Percentiles rank a stretch among this genome's conserved stretches.
phyloP scores from a whole-genome alignment of 2,113 vertebrate species.

The Perca schrenkii region DNA sequence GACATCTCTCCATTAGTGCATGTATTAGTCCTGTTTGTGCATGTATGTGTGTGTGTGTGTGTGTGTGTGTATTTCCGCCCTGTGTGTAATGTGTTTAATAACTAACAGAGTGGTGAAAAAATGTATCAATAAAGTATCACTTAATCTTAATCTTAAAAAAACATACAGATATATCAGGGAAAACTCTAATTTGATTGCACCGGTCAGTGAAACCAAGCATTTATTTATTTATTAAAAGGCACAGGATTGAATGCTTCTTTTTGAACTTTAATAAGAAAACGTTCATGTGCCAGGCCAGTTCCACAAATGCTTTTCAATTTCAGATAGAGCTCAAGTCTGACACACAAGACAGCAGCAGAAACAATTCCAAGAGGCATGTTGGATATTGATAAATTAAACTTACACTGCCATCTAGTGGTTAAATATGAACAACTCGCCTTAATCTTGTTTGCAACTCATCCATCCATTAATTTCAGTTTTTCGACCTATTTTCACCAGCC shows the following conservation, averaged over 20 bases:
- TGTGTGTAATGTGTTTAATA: too few relatives aligned
- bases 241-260: neutral
- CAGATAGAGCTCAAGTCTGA: neutral
- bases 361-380: neutral
- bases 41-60: too few relatives aligned
- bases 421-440: neutral
- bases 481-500: neutral
- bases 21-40: too few relatives aligned
- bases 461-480: neutral
- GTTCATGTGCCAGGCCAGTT: neutral
- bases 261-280: neutral
- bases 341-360: neutral
- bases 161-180: too few relatives aligned
- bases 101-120: too few relatives aligned
- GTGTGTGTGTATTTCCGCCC: too few relatives aligned
- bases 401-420: constrained; percentile 72
- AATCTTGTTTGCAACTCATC: neutral
- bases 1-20: too few relatives aligned
- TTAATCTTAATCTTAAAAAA: too few relatives aligned
- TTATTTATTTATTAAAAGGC: too few relatives aligned
- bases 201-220: neutral
- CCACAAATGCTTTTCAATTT: neutral
- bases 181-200: neutral
- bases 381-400: neutral
- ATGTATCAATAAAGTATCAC: too few relatives aligned